A percentile compares a stretch with the other conserved stretches of the same genome.
Evolutionary conservation across 2,888 invertebrate genomes (phyloP).

Genomic region (Mongoloraphidia duomilia): DNA sequence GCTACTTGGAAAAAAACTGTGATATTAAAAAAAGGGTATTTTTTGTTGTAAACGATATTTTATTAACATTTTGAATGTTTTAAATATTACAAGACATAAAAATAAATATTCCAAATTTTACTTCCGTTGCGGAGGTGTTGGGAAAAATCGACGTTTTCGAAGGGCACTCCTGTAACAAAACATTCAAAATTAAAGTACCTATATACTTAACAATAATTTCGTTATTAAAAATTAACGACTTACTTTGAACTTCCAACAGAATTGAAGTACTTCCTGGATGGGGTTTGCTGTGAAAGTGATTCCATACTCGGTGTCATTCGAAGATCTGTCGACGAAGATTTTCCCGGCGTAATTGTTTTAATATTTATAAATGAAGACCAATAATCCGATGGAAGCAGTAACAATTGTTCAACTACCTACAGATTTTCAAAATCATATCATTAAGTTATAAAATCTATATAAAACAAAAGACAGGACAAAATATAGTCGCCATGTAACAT

Average conservation of each 20-base stretch:
- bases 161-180: background rate
- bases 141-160: background rate
- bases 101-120: background rate
- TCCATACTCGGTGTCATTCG: conserved; percentile 30
- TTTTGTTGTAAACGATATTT: too few species aligned
- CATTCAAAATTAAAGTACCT: background rate
- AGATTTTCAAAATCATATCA: conserved; percentile 10
- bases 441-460: too few species aligned
- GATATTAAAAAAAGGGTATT: too few species aligned
- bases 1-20: too few species aligned
- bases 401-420: conserved; percentile 52
- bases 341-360: conserved; percentile 16
- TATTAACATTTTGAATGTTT: too few species aligned
- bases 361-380: conserved; percentile 58
- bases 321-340: conserved; percentile 15
- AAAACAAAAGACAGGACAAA: too few species aligned
- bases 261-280: too few species aligned
- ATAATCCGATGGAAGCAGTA: conserved; percentile 57
- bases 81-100: background rate
- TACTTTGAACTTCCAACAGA: too few species aligned
- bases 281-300: conserved; percentile 19
- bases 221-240: too few species aligned
- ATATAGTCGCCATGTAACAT: too few species aligned
- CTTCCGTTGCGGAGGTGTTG: background rate
- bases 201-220: too few species aligned